Evolutionary conservation across 2,888 invertebrate genomes (phyloP).

Genomic region (Eulithis testata): DNA sequence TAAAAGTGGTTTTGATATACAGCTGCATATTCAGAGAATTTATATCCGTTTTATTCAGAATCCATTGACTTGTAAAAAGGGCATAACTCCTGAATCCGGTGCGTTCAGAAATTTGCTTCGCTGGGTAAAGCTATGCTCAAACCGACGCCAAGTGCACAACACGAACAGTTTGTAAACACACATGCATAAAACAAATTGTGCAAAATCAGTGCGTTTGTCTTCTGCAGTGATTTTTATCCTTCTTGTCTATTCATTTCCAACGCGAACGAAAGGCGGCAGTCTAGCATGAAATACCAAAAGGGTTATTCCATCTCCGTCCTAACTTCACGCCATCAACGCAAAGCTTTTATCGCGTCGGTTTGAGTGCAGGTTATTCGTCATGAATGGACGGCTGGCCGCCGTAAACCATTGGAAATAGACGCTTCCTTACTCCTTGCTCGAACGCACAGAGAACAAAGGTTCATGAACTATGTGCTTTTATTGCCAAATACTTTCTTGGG

Average conservation of each 20-base stretch:
- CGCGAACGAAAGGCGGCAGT: no score
- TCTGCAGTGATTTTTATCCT: no score
- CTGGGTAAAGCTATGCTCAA: constrained; percentile 21
- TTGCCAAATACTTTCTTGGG: neutral
- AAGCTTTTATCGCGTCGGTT: neutral
- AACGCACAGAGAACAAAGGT: constrained; percentile 35
- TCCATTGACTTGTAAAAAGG: constrained; percentile 7
- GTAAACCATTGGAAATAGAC: constrained; percentile 76
- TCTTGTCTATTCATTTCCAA: no score
- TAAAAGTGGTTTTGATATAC: no score
- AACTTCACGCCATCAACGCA: neutral
- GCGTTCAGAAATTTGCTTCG: constrained; percentile 37
- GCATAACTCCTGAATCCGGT: constrained; percentile 16
- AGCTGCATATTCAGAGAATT: no score
- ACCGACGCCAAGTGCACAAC: neutral
- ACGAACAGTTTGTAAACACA: no score
- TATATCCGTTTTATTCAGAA: neutral
- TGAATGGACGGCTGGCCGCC: constrained; percentile 60
- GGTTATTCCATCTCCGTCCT: neutral
- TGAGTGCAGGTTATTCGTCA: constrained; percentile 54
- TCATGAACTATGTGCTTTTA: constrained; percentile 30
- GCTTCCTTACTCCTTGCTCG: constrained; percentile 48
- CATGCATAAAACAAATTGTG: no score
- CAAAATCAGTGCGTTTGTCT: no score
- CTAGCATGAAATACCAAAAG: no score